Base-by-base conservation (phyloP, 2,113 vertebrate species). In the Phrynosoma blainvillii region DNA sequence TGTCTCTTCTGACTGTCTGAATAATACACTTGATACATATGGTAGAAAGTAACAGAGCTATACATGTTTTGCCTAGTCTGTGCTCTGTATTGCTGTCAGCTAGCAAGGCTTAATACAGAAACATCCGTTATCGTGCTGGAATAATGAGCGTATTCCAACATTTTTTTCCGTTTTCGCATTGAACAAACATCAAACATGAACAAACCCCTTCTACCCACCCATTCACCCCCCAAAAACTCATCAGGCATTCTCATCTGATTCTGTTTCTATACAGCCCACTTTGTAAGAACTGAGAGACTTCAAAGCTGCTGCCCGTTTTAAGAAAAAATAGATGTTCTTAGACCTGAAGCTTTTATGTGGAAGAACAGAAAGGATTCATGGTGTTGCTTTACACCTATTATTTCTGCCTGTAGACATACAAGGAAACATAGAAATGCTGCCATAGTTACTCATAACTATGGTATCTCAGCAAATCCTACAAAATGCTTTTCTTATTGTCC, bases 221-320 rank as follows among this genome's bases (percentile, higher is more conserved):
- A 14, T 14, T 36, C 36, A 36, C 59, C 47, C 7, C 27, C 16
- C 14, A 23, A 84, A 93, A 91, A 86, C 92, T 92, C 84, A 86
- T 88, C 52, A 79, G 5, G 88, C 27, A 11, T 93, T 89, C 90
- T 89, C 78, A 59, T 92, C 0, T 0, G 40, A 87, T 70, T 88
- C 92, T 80, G 47, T 30, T 54, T 80, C 47, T 92, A 2, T 90
- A 52, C 83, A 65, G 36, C 42, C 5, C 9, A 30, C 0, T 0
- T 47, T 90, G 21, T 89, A 84, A 90, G 5, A 14, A 20, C 79
- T 32, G 74, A 90, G 62, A 56, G 88, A 91, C 85, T 94, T 93
- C 83, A 94, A 93, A 95, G 84, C 47, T 56, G 54, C 5, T 1
- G 74, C 89, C 73, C 70, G 89, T 56, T 92, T 94, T 30, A 16